Evolutionary conservation across 2,113 vertebrate species (phyloP).

Genomic region (Python bivittatus): DNA sequence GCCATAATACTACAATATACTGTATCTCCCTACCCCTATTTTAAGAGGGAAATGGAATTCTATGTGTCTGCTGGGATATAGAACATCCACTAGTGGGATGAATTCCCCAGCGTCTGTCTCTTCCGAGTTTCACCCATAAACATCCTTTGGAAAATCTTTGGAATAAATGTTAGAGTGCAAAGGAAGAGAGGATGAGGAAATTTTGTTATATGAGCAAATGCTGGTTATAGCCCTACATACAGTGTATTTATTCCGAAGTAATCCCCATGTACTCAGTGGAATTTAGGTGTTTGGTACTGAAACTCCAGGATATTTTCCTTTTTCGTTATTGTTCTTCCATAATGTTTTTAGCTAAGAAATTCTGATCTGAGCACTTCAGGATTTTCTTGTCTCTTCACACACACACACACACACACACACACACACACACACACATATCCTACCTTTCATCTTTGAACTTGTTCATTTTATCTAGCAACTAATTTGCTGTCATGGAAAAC

Average conservation of each 20-base stretch:
- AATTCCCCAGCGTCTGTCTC: background rate
- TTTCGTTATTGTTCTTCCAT: background rate
- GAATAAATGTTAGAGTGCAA: background rate
- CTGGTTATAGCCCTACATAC: background rate
- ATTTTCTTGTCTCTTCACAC: background rate
- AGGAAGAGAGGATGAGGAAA: background rate
- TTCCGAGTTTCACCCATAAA: background rate
- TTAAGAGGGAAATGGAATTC: background rate
- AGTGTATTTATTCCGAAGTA: background rate
- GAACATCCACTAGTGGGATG: background rate
- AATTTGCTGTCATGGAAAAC: constrained; percentile 41
- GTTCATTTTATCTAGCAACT: constrained; percentile 27
- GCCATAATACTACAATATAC: background rate
- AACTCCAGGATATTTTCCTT: background rate
- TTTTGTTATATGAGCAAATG: background rate
- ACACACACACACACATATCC: background rate
- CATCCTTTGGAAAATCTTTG: background rate
- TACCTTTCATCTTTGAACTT: constrained; percentile 28
- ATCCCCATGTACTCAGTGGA: background rate
- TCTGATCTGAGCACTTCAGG: background rate
- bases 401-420: background rate
- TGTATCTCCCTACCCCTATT: background rate
- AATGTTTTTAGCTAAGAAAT: background rate
- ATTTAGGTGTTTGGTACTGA: background rate
- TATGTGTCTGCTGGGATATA: background rate